Evolutionary conservation across 2,113 vertebrate species (phyloP), one percentile per base, ranked within the genome.

Genomic region (Coracopsis vasa): DNA sequence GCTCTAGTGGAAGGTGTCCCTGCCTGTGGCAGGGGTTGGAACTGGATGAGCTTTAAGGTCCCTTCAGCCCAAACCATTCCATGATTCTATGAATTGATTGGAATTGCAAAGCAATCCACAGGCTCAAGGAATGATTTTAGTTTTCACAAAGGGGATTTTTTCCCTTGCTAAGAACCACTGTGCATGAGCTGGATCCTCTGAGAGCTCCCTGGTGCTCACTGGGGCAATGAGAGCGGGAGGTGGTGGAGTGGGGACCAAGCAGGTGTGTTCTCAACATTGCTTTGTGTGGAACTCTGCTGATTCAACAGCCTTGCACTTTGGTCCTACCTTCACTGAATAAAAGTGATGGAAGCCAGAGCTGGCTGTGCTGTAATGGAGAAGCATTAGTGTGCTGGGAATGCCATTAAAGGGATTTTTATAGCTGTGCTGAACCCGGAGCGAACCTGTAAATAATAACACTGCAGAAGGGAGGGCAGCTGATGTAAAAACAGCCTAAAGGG

Each of bases 371-470:
- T 28, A 16, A 13, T 10, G 53, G n/a, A 21, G 67, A 44, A 44
- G 51, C 7, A 0, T 28, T 31, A 39, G 42, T 12, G 54, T 2
- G 2, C 53, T 80, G 86, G 60, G 10, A 72, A 48, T 37, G 62
- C 47, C 11, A 7, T 7, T 53, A 0, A 31, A 67, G 66, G 5
- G 2, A 2, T 50, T 80, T 61, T 42, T 11, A 6, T 7, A 50
- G 50, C 39, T 1, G 1, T 23, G 20, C 3, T 41, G 35, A 62
- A 51, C n/a, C 45, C 48, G 5, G 25, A 23, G n/a, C 0, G 0
- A 67, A 24, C 42, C 88, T 71, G 65, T 23, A 28, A 71, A 72
- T 66, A 47, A 92, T 80, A 75, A 20, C 11, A 2, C 37, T 0
- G 10, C 51, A 31, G 64, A 61, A 50, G 19, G 45, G 20, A 37